Evolutionary conservation across 2,113 vertebrate species (phyloP).

Genomic region (Shinisaurus crocodilurus): DNA sequence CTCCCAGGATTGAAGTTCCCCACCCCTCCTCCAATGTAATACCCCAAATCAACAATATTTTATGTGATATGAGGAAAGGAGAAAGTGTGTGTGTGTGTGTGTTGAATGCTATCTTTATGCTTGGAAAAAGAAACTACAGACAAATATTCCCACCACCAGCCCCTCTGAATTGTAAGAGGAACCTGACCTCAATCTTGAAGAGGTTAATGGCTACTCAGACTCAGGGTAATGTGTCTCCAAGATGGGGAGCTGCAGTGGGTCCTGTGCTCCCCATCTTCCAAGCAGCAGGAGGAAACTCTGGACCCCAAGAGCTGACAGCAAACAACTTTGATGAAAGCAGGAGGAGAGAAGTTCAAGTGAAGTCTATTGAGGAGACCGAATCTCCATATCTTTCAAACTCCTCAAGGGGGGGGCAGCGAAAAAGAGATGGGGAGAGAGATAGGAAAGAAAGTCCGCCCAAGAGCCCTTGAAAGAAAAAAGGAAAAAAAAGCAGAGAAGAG

Average conservation of each 20-base stretch:
- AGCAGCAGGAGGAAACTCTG: conserved; percentile 28
- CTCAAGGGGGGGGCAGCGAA: conserved; percentile 36
- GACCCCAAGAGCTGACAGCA: conserved; percentile 51
- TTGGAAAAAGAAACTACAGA: background rate
- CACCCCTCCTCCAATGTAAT: background rate
- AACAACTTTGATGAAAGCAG: conserved; percentile 50
- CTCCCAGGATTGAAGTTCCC: background rate
- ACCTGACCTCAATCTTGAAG: conserved; percentile 28
- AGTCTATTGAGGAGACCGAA: conserved; percentile 45
- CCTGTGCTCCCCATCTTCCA: background rate
- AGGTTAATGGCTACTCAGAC: conserved; percentile 37
- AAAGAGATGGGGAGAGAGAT: background rate
- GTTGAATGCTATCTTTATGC: background rate
- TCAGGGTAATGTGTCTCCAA: background rate
- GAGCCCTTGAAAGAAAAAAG: conserved; percentile 51
- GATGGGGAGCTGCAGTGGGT: conserved; percentile 1
- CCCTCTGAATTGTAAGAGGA: background rate
- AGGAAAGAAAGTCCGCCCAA: conserved; percentile 2
- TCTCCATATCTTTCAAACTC: conserved; percentile 5
- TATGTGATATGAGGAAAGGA: background rate
- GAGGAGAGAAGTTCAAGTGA: background rate
- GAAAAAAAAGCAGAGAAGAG: conserved; percentile 26
- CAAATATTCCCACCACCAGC: background rate
- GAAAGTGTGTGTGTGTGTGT: background rate
- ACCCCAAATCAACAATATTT: background rate